Evolutionary conservation across 2,113 vertebrate genomes (phyloP).

Genomic region (Podarcis muralis): DNA sequence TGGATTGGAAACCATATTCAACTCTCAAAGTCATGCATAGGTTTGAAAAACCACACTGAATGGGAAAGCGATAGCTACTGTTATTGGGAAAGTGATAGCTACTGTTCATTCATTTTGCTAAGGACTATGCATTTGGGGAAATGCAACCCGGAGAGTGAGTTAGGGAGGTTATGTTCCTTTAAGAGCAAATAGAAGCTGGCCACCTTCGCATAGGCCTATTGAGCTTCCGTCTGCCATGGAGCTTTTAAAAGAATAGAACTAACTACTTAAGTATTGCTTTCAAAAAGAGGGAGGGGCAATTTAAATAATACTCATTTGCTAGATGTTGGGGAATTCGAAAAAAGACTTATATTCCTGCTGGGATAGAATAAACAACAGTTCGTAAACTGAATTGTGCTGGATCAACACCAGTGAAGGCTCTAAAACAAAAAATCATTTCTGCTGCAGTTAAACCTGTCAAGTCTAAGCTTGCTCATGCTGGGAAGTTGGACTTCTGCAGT

Average conservation of each 20-base stretch:
- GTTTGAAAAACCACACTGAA: neutral
- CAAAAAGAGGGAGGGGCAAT: neutral
- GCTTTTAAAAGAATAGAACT: neutral
- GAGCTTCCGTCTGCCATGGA: neutral
- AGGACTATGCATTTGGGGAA: neutral
- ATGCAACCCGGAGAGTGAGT: accelerated
- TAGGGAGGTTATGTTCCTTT: neutral
- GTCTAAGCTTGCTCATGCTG: conserved; percentile 40
- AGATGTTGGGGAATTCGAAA: neutral
- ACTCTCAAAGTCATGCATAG: neutral
- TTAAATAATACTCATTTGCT: neutral
- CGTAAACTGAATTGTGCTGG: neutral
- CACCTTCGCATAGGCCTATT: neutral
- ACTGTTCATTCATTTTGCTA: conserved; percentile 6
- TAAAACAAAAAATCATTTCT: accelerated
- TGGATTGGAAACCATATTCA: conserved; percentile 20
- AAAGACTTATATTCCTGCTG: accelerated
- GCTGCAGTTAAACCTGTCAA: conserved; percentile 18
- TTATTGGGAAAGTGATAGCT: conserved; percentile 10
- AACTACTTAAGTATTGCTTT: neutral
- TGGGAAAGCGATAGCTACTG: conserved; percentile 4
- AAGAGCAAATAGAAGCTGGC: neutral
- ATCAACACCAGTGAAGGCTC: neutral
- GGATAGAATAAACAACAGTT: neutral
- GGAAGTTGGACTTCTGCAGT: conserved; percentile 28